These are phyloP conservation scores for Plodia interpunctella DNA, from an alignment of 1,140 invertebrate species.

Conservation along the genomic window DNA sequence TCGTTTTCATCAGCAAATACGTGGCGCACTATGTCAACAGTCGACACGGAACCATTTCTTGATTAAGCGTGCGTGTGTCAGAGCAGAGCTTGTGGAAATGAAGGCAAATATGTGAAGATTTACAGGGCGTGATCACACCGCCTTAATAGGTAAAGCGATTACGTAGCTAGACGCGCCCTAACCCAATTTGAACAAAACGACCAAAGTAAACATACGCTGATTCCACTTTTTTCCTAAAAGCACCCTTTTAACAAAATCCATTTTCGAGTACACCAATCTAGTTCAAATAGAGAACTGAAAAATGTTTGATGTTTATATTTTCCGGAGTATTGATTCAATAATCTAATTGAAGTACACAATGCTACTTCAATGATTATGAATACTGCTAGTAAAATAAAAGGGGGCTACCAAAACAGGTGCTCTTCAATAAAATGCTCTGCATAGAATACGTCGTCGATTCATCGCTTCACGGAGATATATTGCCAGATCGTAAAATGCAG, in stretches of 20 bases:
- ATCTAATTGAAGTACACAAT: too few species aligned
- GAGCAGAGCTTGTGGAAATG: conserved; percentile 23
- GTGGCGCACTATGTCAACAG: conserved; percentile 22
- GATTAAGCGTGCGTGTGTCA: conserved; percentile 32
- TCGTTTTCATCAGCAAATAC: background rate
- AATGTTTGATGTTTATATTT: too few species aligned
- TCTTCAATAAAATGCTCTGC: too few species aligned
- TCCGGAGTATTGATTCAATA: too few species aligned
- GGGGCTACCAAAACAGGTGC: too few species aligned
- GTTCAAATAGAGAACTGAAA: too few species aligned
- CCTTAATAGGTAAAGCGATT: conserved; percentile 49
- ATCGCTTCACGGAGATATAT: conserved; percentile 52
- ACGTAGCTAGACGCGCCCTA: conserved; percentile 48
- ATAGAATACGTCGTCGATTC: conserved; percentile 23
- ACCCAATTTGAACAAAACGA: conserved; percentile 64
- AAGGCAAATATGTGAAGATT: conserved; percentile 52
- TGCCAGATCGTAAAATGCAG: conserved; percentile 54
- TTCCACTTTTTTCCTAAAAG: background rate
- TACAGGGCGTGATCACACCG: conserved; percentile 41
- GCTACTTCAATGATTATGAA: too few species aligned
- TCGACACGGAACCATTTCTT: conserved; percentile 23
- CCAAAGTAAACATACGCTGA: conserved; percentile 51
- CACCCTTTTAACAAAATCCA: too few species aligned
- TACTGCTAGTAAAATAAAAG: too few species aligned
- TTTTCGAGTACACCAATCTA: too few species aligned